phyloP scores from a whole-genome alignment of 2,888 invertebrate genomes.

The Anthophora plumipes region DNA sequence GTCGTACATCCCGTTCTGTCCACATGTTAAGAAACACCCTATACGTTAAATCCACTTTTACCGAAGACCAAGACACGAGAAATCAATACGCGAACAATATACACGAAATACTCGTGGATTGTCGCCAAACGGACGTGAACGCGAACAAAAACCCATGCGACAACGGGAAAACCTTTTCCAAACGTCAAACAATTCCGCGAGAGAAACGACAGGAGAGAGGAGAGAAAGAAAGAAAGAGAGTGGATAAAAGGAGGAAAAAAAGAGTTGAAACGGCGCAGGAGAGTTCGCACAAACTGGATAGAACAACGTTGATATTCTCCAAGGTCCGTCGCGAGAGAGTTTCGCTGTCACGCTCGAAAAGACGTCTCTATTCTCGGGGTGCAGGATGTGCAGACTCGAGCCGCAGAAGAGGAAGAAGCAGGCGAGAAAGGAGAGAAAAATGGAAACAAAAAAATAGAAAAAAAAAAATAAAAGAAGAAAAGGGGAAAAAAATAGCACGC shows the following conservation, averaged over 20 bases:
- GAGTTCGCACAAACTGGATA: neutral
- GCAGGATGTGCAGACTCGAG: neutral
- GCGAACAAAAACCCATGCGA: neutral
- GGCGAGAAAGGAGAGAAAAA: neutral
- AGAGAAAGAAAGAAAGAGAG: too few relatives aligned
- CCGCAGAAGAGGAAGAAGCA: neutral
- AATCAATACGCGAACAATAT: neutral
- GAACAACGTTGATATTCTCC: neutral
- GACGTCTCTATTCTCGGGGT: constrained; percentile 3
- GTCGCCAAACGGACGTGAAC: neutral
- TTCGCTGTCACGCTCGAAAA: constrained; percentile 12
- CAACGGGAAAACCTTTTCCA: neutral
- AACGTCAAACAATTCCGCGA: neutral
- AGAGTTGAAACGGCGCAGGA: neutral
- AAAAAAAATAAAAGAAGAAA: neutral
- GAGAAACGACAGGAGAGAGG: neutral
- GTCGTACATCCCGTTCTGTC: too few relatives aligned
- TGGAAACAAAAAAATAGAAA: neutral
- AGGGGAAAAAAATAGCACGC: neutral
- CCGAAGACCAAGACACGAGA: neutral
- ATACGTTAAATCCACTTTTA: too few relatives aligned
- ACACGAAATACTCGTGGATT: too few relatives aligned
- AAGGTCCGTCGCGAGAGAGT: constrained; percentile 11
- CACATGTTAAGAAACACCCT: too few relatives aligned
- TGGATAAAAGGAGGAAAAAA: too few relatives aligned